A percentile compares a stretch with the other conserved stretches of the same genome.
Conservation (phyloP, 2,797 vertebrate genomes). For the Poeciliopsis gracilis region DNA sequence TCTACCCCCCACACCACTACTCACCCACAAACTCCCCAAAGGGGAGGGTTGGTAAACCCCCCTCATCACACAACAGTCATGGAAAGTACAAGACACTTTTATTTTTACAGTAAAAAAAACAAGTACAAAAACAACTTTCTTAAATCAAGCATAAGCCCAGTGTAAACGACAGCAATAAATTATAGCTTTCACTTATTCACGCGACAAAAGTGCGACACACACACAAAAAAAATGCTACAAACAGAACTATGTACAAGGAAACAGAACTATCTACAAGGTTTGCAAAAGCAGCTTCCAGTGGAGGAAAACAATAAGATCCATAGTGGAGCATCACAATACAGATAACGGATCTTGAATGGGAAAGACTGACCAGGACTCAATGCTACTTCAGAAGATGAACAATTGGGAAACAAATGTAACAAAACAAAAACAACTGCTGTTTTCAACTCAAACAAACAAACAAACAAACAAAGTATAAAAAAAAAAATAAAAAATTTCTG, state of each 20-base stretch:
- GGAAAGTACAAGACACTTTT: slow-evolving; percentile 44
- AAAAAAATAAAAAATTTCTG: slow-evolving; percentile 42
- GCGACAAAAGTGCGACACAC: slow-evolving; percentile 73
- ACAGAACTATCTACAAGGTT: slow-evolving; percentile 62
- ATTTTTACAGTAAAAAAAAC: slow-evolving; percentile 68
- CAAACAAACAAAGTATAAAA: slow-evolving; percentile 3
- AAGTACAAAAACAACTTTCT: slow-evolving; percentile 53
- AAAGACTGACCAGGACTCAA: slow-evolving; percentile 50
- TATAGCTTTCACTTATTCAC: slow-evolving; percentile 65
- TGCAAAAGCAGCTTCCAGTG: slow-evolving; percentile 58
- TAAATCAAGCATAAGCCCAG: slow-evolving; percentile 67
- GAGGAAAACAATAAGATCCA: slow-evolving; percentile 21
- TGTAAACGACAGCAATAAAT: slow-evolving; percentile 82
- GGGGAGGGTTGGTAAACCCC: slow-evolving; percentile 15
- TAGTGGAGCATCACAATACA: slow-evolving; percentile 28
- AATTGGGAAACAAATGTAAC: slow-evolving; percentile 17
- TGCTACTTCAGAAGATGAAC: slow-evolving; percentile 37
- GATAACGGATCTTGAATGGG: slow-evolving; percentile 27
- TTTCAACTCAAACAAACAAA: slow-evolving; percentile 33
- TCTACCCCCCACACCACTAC: neutral
- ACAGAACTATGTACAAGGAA: slow-evolving; percentile 67
- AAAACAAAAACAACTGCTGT: slow-evolving; percentile 29
- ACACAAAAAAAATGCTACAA: slow-evolving; percentile 62
- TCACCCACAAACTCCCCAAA: slow-evolving; percentile 23
- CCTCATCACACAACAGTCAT: slow-evolving; percentile 44